phyloP scores from a whole-genome alignment of 2,113 vertebrate genomes.

The Calonectris borealis region DNA sequence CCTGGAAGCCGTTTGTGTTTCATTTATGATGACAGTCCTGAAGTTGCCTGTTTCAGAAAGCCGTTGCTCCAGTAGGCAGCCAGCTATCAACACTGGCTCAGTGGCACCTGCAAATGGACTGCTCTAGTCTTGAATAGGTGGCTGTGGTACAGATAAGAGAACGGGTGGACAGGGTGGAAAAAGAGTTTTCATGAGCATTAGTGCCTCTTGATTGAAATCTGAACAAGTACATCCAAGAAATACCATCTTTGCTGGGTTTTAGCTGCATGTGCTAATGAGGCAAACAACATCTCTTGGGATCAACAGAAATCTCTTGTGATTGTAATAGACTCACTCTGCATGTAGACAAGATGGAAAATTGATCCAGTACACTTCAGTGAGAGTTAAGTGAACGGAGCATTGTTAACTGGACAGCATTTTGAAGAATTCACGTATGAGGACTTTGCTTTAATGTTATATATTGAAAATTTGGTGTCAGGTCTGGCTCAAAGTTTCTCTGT shows the following conservation, averaged over 20 bases:
- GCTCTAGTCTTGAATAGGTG: neutral
- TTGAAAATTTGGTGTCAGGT: neutral
- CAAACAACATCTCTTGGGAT: neutral
- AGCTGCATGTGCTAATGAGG: neutral
- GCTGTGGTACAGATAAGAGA: neutral
- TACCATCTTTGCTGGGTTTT: neutral
- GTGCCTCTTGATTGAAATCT: neutral
- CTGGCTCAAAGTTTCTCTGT: neutral
- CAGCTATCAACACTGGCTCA: neutral
- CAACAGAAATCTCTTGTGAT: neutral
- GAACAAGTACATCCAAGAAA: neutral
- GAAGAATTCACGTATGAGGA: neutral
- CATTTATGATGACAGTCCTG: neutral
- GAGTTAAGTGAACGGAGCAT: neutral
- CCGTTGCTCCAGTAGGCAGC: neutral
- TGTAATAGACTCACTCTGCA: neutral
- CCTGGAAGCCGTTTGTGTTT: neutral
- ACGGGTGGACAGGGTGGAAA: neutral
- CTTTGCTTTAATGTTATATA: neutral
- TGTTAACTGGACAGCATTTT: constrained; percentile 10
- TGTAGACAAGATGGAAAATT: constrained; percentile 33
- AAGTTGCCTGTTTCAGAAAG: neutral
- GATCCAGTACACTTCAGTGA: constrained; percentile 1
- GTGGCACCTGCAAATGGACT: neutral
- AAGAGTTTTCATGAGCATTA: neutral